phyloP scores from a whole-genome alignment of 2,888 invertebrate species.

The Patella ulyssiponensis region DNA sequence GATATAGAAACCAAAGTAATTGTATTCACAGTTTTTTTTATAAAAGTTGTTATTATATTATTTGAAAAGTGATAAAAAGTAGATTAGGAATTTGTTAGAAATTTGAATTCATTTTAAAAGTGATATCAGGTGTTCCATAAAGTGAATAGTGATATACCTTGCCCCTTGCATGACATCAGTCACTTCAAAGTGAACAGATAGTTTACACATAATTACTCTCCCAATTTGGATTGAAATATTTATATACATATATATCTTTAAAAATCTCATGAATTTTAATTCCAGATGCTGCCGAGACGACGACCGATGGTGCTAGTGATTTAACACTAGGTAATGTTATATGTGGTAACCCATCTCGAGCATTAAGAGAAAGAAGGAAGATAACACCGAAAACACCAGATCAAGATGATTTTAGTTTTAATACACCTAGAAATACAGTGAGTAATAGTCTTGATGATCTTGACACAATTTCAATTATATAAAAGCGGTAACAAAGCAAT shows the following conservation, averaged over 20 bases:
- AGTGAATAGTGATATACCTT: too few species aligned
- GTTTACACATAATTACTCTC: neutral
- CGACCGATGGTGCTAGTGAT: slow-evolving; percentile 58
- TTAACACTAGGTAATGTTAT: slow-evolving; percentile 68
- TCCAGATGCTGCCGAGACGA: slow-evolving; percentile 39
- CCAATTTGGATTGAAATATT: too few species aligned
- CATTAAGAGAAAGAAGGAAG: slow-evolving; percentile 59
- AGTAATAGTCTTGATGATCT: neutral
- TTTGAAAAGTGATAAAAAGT: too few species aligned
- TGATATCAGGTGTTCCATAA: too few species aligned
- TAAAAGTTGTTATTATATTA: too few species aligned
- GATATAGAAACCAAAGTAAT: too few species aligned
- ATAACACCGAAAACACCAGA: neutral
- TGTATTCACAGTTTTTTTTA: too few species aligned
- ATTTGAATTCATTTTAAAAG: too few species aligned
- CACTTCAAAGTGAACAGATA: neutral
- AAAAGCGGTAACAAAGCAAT: too few species aligned
- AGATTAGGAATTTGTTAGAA: too few species aligned
- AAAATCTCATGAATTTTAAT: neutral
- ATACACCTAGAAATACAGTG: too few species aligned
- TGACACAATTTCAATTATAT: neutral
- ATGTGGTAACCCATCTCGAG: slow-evolving; percentile 71
- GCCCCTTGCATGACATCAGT: too few species aligned
- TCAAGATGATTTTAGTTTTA: neutral
- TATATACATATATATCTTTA: neutral